These are phyloP conservation scores for Lasioglossum pauxillum DNA, from an alignment of 2,888 invertebrate species.

Conservation along the genomic window DNA sequence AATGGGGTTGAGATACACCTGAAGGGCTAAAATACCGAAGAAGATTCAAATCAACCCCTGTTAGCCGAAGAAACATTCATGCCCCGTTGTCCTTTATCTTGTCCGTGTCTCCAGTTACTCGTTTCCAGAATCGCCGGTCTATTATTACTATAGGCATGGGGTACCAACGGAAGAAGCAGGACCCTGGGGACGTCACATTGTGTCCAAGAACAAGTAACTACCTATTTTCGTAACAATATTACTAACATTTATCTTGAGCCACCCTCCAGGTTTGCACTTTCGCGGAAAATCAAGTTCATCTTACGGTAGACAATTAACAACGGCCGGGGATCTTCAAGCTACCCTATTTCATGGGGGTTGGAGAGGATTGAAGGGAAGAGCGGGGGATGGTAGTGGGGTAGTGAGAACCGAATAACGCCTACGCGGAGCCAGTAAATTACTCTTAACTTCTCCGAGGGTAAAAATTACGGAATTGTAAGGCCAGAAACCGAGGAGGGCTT, in stretches of 20 bases:
- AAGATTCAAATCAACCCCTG: constrained; percentile 1
- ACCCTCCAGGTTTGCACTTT: constrained; percentile 42
- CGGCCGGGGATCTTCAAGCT: constrained; percentile 31
- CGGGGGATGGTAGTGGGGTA: constrained; percentile 6
- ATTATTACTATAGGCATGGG: constrained; percentile 7
- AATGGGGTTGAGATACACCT: neutral
- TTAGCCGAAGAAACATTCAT: neutral
- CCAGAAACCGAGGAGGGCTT: constrained; percentile 74
- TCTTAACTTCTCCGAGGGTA: constrained; percentile 83
- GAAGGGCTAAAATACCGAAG: neutral
- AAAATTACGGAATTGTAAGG: constrained; percentile 83
- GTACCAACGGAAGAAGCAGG: neutral
- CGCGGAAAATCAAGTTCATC: constrained; percentile 70
- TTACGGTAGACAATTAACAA: constrained; percentile 70
- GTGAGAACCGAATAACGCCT: constrained; percentile 74
- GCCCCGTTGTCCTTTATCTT: constrained; percentile 22
- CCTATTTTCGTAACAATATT: constrained; percentile 63
- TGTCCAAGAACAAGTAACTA: constrained; percentile 49
- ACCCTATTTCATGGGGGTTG: constrained; percentile 28
- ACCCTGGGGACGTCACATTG: constrained; percentile 18
- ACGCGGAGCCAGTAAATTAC: constrained; percentile 82
- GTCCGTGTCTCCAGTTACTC: constrained; percentile 21
- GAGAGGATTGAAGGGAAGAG: constrained; percentile 2
- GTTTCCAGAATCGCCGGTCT: neutral
- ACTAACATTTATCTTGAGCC: constrained; percentile 63